Evolutionary conservation across 2,888 invertebrate species (phyloP).

Genomic region (Chrysina gloriosa): DNA sequence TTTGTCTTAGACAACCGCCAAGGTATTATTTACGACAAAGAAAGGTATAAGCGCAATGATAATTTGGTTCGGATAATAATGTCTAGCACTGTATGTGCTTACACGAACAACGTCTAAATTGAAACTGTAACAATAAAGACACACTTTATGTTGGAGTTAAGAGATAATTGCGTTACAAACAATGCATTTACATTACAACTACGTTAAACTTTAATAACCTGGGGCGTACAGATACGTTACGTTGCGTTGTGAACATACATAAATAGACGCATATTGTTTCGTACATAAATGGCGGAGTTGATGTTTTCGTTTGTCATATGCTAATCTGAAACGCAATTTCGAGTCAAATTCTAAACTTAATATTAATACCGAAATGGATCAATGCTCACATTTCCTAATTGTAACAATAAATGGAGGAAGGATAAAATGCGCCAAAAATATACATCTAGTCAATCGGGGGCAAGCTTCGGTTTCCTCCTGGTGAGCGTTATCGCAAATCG

Average conservation of each 20-base stretch:
- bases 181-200: constrained; percentile 6
- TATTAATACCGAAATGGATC: too few species aligned
- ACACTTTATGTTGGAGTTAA: not conserved
- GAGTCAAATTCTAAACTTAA: too few species aligned
- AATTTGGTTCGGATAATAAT: too few species aligned
- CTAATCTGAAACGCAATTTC: not conserved
- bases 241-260: not conserved
- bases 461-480: too few species aligned
- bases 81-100: not conserved
- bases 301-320: not conserved
- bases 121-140: not conserved
- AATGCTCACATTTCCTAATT: too few species aligned
- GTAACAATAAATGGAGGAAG: too few species aligned
- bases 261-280: constrained; percentile 1
- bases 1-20: too few species aligned
- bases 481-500: constrained; percentile 2
- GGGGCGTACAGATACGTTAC: not conserved
- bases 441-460: too few species aligned
- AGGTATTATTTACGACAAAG: too few species aligned
- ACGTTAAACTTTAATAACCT: constrained; percentile 12
- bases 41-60: too few species aligned
- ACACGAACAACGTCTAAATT: not conserved
- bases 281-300: not conserved
- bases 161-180: constrained; percentile 4
- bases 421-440: too few species aligned